Evolutionary conservation across 2,888 invertebrate genomes (phyloP).

Genomic region (Julus scandinavius): DNA sequence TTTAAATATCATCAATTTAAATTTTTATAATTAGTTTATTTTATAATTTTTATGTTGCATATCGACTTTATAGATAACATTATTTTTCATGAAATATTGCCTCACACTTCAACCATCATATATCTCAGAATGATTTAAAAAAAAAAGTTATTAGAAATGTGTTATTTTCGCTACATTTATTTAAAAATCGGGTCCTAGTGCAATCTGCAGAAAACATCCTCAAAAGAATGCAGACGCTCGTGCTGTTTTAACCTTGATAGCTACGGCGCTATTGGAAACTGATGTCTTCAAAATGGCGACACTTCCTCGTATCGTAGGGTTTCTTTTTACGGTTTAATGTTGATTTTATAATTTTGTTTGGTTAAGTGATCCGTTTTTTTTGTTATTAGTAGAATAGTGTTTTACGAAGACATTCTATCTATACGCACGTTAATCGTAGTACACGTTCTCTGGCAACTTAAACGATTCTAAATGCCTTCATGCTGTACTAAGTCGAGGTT

Average conservation of each 20-base stretch:
- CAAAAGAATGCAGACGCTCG: neutral
- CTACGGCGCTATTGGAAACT: neutral
- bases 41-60: too few species aligned
- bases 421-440: neutral
- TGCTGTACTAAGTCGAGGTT: neutral
- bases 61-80: too few species aligned
- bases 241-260: neutral
- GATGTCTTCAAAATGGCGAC: slow-evolving; percentile 10
- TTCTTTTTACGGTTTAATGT: neutral
- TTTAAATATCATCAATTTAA: too few species aligned
- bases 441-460: neutral
- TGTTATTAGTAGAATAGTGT: neutral
- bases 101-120: too few species aligned
- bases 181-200: too few species aligned
- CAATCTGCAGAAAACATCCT: too few species aligned
- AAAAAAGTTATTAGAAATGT: too few species aligned
- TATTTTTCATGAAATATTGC: too few species aligned
- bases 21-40: too few species aligned
- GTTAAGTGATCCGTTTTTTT: neutral
- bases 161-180: too few species aligned
- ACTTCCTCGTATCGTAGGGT: neutral
- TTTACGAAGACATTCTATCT: neutral
- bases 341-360: neutral
- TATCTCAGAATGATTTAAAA: too few species aligned
- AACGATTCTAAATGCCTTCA: neutral